phyloP scores from a whole-genome alignment of 2,113 vertebrate species.

The Glaucidium brasilianum region DNA sequence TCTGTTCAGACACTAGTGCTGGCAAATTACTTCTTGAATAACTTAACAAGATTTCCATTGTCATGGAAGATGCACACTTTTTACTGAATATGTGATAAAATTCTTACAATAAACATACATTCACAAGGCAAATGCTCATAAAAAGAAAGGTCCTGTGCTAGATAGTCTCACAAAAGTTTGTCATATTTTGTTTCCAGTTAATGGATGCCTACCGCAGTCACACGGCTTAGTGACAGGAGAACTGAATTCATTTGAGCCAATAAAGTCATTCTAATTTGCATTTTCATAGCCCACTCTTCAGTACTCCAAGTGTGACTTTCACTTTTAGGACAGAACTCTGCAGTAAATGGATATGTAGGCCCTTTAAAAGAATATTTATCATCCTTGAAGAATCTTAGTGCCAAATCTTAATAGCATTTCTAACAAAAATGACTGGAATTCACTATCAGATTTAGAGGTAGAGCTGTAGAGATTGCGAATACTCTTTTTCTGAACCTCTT shows the following conservation, averaged over 20 bases:
- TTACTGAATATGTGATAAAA: background rate
- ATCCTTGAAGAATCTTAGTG: conserved; percentile 69
- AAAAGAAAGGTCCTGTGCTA: background rate
- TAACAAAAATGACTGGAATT: conserved; percentile 67
- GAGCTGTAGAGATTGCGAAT: conserved; percentile 17
- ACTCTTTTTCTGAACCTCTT: background rate
- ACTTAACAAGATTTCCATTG: background rate
- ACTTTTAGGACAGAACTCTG: conserved; percentile 58
- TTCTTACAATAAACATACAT: background rate
- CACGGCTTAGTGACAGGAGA: background rate
- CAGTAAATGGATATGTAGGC: conserved; percentile 37
- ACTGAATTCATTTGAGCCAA: conserved; percentile 61
- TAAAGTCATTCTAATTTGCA: conserved; percentile 66
- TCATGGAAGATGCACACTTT: background rate
- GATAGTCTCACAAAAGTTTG: background rate
- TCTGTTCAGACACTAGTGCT: background rate
- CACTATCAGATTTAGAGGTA: conserved; percentile 63
- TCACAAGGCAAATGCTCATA: background rate
- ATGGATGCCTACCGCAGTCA: background rate
- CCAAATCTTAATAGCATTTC: conserved; percentile 73
- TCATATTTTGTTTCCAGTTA: conserved; percentile 20
- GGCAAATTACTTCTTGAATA: background rate
- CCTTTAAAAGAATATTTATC: conserved; percentile 72
- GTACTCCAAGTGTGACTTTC: conserved; percentile 63
- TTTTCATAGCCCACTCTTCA: conserved; percentile 67